These are phyloP conservation scores for Cryptoleucopteryx plumbea DNA, from an alignment of 2,113 vertebrate species.

Conservation along the genomic window DNA sequence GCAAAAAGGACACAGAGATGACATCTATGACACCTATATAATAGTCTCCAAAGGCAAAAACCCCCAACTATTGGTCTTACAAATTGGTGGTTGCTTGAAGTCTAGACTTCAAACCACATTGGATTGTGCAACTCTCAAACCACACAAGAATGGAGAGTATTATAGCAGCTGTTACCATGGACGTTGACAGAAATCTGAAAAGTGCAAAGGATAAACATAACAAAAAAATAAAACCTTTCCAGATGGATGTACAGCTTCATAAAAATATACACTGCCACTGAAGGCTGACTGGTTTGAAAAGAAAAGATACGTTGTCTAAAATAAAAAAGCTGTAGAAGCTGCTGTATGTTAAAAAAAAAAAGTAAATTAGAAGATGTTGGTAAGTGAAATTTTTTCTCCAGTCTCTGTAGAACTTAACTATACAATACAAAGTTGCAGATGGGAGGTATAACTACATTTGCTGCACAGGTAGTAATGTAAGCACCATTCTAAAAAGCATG, in stretches of 20 bases:
- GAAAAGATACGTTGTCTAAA: neutral
- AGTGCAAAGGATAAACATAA: constrained; percentile 53
- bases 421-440: neutral
- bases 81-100: constrained; percentile 31
- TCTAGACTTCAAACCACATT: constrained; percentile 38
- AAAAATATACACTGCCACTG: constrained; percentile 24
- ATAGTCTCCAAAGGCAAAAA: neutral
- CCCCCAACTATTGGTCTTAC: neutral
- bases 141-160: constrained; percentile 16
- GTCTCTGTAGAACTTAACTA: neutral
- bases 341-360: neutral
- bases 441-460: neutral
- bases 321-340: constrained; percentile 8
- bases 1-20: neutral
- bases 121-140: constrained; percentile 9
- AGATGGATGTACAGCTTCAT: constrained; percentile 41
- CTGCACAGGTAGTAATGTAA: neutral
- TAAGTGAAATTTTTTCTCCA: neutral
- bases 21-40: neutral
- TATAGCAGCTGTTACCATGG: constrained; percentile 38
- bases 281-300: constrained; percentile 5
- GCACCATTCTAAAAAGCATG: neutral
- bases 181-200: constrained; percentile 53
- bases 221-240: constrained; percentile 42
- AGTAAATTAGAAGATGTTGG: neutral